phyloP scores from a whole-genome alignment of 2,888 invertebrate species.

The Nymphalis urticae region DNA sequence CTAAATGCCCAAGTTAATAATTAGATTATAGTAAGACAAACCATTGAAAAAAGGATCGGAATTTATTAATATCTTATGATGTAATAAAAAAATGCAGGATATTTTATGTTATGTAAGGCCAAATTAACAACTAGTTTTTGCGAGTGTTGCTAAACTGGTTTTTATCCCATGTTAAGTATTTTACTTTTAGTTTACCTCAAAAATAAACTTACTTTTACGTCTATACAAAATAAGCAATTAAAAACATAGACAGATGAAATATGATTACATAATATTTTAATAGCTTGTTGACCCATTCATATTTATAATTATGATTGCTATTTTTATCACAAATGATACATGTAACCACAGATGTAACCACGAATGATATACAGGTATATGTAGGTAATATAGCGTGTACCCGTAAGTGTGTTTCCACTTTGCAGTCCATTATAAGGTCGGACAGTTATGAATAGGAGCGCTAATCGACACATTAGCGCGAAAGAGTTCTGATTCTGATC shows the following conservation, averaged over 20 bases:
- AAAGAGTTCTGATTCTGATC: slow-evolving; percentile 50
- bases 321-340: neutral
- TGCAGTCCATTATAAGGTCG: slow-evolving; percentile 16
- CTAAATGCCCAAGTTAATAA: too few species aligned
- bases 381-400: neutral
- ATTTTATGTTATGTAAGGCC: slow-evolving; percentile 10
- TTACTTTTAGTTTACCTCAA: neutral
- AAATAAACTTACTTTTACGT: too few species aligned
- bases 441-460: slow-evolving; percentile 25
- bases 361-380: neutral
- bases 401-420: slow-evolving; percentile 12
- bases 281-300: too few species aligned
- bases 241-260: neutral
- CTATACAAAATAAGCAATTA: too few species aligned
- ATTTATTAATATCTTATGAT: neutral
- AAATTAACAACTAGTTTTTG: slow-evolving; percentile 20
- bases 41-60: too few species aligned
- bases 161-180: slow-evolving; percentile 13
- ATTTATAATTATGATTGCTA: neutral
- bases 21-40: too few species aligned
- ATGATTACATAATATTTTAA: neutral
- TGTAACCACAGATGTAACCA: neutral
- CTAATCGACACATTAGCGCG: slow-evolving; percentile 52
- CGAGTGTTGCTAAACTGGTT: slow-evolving; percentile 18
- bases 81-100: neutral